Percentiles rank a stretch among this genome's conserved stretches.
These are phyloP conservation scores for Murina feae DNA, from an alignment of 2,113 vertebrate species.

Conservation along the genomic window DNA sequence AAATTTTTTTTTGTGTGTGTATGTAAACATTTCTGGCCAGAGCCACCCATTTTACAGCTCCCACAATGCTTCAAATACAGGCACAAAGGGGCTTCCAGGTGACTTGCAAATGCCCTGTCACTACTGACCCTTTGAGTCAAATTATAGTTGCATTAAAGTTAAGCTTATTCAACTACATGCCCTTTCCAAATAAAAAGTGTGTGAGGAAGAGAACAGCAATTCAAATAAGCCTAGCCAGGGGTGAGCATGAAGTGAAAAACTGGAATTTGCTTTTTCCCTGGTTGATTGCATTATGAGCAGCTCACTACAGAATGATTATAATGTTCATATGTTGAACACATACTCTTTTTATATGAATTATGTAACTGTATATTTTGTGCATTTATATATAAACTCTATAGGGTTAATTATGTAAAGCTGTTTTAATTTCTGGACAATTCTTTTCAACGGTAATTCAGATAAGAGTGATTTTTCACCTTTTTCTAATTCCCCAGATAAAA, in stretches of 20 bases:
- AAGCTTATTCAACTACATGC: not conserved
- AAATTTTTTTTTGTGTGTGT: not conserved
- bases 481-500: not conserved
- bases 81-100: too few relatives aligned
- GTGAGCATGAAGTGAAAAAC: not conserved
- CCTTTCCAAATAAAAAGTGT: not conserved
- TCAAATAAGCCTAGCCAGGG: not conserved
- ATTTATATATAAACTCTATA: not conserved
- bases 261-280: not conserved
- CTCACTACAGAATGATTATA: not conserved
- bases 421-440: not conserved
- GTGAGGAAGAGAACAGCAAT: not conserved
- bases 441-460: not conserved
- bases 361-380: not conserved
- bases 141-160: not conserved
- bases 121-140: not conserved
- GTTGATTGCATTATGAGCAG: not conserved
- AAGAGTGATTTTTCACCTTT: not conserved
- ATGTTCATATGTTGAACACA: not conserved
- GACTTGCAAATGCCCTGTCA: not conserved
- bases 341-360: not conserved
- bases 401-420: not conserved
- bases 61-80: fast-evolving
- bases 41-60: fast-evolving
- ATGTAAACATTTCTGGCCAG: not conserved